Evolutionary conservation across 2,888 invertebrate species (phyloP), one percentile per base, ranked within the genome.

Genomic region (Erebia epiphron): DNA sequence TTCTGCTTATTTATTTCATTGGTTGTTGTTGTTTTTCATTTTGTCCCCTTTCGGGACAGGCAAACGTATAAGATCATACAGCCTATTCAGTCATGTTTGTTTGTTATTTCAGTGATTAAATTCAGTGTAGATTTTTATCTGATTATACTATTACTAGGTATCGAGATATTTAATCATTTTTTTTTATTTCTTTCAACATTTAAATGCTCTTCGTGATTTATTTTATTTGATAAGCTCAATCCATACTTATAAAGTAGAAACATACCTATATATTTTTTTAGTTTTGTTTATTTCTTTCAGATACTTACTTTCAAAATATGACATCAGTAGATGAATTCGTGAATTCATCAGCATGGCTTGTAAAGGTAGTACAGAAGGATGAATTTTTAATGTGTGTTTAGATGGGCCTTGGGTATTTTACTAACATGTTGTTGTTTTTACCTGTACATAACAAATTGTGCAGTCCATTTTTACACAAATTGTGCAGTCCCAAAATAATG

Each of bases 281-380:
- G n/a, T n/a, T 50, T 50, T 50, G 14, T 46, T n/a, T 57, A 57
- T 66, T 58, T 67, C 62, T 87, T 87, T 81, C 87, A 88, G 88
- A 83, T 83, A 77, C 75, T 77, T 83, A 77, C 75, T 77, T 80
- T 72, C 75, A 82, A 84, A 35, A 35, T 35, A 92, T 91, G 91
- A 83, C 88, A 80, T 92, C 92, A 18, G 77, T 93, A 82, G 92
- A 93, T 82, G 92, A 93, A 85, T 89, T 92, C 82, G 92, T 92
- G 81, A 89, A 87, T 85, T 92, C 92, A 73, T 87, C 91, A 69
- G 85, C 89, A 84, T 92, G 92, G 92, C 90, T 93, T 79, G 85
- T 91, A 80, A 92, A 93, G 92, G 92, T 93, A 93, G 92, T 93
- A 93, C 77, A 72, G 67, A 70, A 52, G 71, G 50, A 69, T 26